phyloP scores from a whole-genome alignment of 2,888 invertebrate species.

The Sesia apiformis region DNA sequence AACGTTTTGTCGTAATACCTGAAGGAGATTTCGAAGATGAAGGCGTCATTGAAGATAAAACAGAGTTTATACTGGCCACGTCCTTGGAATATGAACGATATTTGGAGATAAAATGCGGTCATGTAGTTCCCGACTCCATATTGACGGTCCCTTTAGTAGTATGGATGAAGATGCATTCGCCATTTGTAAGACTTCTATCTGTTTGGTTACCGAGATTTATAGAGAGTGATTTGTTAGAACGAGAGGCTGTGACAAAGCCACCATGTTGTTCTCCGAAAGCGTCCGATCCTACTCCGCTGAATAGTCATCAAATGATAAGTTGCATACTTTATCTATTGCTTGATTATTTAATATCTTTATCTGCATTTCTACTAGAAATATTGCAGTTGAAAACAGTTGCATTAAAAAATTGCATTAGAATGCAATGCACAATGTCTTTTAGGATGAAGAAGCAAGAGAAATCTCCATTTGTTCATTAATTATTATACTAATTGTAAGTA shows the following conservation, averaged over 20 bases:
- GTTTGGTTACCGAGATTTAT: conserved; percentile 43
- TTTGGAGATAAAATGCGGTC: too few species aligned
- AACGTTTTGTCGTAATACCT: conserved; percentile 33
- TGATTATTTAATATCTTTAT: conserved; percentile 29
- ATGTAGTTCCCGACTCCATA: conserved; percentile 44
- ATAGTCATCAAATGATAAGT: conserved; percentile 34
- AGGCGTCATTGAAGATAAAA: conserved; percentile 33
- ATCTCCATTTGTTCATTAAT: too few species aligned
- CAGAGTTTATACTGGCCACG: conserved; percentile 40
- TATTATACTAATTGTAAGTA: too few species aligned
- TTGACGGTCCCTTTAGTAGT: conserved; percentile 46
- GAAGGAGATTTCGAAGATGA: conserved; percentile 36
- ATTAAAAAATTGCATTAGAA: not conserved
- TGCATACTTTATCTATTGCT: conserved; percentile 36
- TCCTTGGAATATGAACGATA: conserved; percentile 49
- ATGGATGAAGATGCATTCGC: conserved; percentile 45
- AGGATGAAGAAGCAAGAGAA: too few species aligned
- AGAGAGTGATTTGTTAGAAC: conserved; percentile 42
- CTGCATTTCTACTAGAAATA: conserved; percentile 35
- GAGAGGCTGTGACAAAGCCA: conserved; percentile 22
- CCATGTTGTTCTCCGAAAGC: conserved; percentile 14
- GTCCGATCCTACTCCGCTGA: conserved; percentile 38
- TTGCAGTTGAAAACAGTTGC: conserved; percentile 17
- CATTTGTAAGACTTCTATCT: conserved; percentile 28
- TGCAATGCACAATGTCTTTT: not conserved